These are phyloP conservation scores for Baccha elongata DNA, from an alignment of 2,888 invertebrate genomes.

Conservation along the genomic window DNA sequence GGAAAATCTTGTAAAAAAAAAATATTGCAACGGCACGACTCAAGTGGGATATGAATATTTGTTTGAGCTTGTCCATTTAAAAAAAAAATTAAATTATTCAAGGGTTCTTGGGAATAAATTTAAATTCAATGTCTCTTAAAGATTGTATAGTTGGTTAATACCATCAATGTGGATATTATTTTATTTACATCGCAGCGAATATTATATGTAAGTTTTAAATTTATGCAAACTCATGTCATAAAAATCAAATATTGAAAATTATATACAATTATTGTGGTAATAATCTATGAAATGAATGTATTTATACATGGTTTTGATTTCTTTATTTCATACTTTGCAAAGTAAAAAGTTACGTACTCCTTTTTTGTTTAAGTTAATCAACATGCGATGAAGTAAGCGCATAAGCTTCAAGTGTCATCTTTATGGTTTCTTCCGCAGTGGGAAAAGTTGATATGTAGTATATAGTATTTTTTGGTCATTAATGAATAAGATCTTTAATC, in stretches of 20 bases:
- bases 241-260: no score
- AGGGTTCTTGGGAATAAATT: conserved; percentile 8
- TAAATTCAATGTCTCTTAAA: not conserved
- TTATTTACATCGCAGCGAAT: not conserved
- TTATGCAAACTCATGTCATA: conserved; percentile 12
- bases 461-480: no score
- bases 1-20: not conserved
- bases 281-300: conserved; percentile 11
- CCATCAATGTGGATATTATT: not conserved
- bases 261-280: not conserved
- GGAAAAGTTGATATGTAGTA: no score
- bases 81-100: no score
- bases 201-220: conserved; percentile 10
- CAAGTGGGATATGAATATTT: conserved; percentile 15
- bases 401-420: no score
- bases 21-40: conserved; percentile 12
- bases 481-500: no score
- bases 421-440: no score
- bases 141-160: not conserved
- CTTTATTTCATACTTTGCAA: not conserved
- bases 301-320: not conserved
- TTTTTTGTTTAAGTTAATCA: no score
- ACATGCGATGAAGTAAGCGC: no score
- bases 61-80: not conserved
- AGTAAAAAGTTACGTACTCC: not conserved